These are phyloP conservation scores for Rhabditoides inermis DNA, from an alignment of 2,888 invertebrate genomes.

Conservation along the genomic window DNA sequence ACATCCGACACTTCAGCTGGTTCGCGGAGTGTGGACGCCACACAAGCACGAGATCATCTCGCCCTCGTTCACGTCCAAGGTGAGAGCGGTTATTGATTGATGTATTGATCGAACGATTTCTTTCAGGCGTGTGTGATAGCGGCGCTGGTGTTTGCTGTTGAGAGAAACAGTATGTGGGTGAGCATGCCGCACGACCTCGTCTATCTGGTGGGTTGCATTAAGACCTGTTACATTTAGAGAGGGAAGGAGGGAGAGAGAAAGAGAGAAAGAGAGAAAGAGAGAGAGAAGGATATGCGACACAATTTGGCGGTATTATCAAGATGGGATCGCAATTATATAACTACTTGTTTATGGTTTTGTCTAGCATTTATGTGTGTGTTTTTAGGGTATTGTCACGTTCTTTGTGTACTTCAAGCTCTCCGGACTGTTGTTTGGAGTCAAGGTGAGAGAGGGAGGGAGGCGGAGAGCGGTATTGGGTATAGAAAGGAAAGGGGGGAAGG, in stretches of 20 bases:
- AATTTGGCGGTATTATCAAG: too few species aligned
- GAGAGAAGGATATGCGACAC: too few species aligned
- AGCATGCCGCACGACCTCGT: slow-evolving; percentile 92
- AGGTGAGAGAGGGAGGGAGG: too few species aligned
- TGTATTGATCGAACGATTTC: neutral
- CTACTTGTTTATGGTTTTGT: too few species aligned
- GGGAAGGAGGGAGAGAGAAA: too few species aligned
- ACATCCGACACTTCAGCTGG: slow-evolving; percentile 61
- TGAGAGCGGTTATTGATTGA: neutral
- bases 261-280: too few species aligned
- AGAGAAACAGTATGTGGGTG: slow-evolving; percentile 89
- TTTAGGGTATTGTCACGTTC: slow-evolving; percentile 49
- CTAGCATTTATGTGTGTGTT: slow-evolving; percentile 1
- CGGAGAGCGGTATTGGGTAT: too few species aligned
- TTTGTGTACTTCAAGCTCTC: slow-evolving; percentile 65
- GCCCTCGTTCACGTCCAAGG: slow-evolving; percentile 79
- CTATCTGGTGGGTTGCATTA: slow-evolving; percentile 75
- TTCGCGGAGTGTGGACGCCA: slow-evolving; percentile 95
- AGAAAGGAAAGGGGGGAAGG: too few species aligned
- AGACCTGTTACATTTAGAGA: too few species aligned
- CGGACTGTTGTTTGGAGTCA: slow-evolving; percentile 85
- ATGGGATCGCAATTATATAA: too few species aligned
- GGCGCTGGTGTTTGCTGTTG: slow-evolving; percentile 86
- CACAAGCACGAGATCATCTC: slow-evolving; percentile 96
- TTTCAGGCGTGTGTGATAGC: slow-evolving; percentile 65